A percentile compares a stretch with the other conserved stretches of the same genome.
These are phyloP conservation scores for Drosophila ironensis DNA, from an alignment of 1,140 invertebrate species.

Conservation along the genomic window DNA sequence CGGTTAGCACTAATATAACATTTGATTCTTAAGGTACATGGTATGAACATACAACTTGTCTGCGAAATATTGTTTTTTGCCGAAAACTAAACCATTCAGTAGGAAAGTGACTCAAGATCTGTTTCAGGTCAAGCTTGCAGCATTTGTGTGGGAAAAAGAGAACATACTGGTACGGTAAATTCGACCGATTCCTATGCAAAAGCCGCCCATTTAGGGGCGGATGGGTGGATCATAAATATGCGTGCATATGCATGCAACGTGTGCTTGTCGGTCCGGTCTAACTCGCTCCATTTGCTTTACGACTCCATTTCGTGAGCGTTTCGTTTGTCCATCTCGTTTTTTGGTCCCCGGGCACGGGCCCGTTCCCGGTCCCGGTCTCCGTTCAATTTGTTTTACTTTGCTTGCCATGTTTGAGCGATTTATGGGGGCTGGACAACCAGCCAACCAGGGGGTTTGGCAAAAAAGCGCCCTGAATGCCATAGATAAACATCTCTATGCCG, in stretches of 20 bases:
- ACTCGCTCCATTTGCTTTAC: constrained; percentile 70
- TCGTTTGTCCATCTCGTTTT: constrained; percentile 59
- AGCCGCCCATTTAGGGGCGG: constrained; percentile 4
- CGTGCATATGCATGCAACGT: constrained; percentile 50
- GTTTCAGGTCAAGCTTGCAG: too few relatives aligned
- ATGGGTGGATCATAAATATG: constrained; percentile 65
- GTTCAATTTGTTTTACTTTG: constrained; percentile 74
- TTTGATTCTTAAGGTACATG: too few relatives aligned
- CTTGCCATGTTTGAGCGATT: constrained; percentile 73
- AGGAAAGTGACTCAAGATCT: too few relatives aligned
- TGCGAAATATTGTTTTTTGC: too few relatives aligned
- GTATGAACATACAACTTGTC: too few relatives aligned
- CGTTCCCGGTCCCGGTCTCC: neutral
- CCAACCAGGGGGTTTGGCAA: constrained; percentile 8
- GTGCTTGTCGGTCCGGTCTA: constrained; percentile 5
- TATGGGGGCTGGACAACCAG: constrained; percentile 54
- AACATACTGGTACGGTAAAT: constrained; percentile 2
- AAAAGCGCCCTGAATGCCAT: constrained; percentile 19
- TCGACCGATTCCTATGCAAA: neutral
- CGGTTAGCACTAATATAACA: too few relatives aligned
- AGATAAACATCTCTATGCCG: constrained; percentile 59
- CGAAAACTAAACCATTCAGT: too few relatives aligned
- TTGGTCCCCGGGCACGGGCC: neutral
- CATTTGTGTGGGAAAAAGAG: too few relatives aligned
- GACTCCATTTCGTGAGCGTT: constrained; percentile 70